These are phyloP conservation scores for Buteo buteo DNA, from an alignment of 2,113 vertebrate genomes.

Conservation along the genomic window DNA sequence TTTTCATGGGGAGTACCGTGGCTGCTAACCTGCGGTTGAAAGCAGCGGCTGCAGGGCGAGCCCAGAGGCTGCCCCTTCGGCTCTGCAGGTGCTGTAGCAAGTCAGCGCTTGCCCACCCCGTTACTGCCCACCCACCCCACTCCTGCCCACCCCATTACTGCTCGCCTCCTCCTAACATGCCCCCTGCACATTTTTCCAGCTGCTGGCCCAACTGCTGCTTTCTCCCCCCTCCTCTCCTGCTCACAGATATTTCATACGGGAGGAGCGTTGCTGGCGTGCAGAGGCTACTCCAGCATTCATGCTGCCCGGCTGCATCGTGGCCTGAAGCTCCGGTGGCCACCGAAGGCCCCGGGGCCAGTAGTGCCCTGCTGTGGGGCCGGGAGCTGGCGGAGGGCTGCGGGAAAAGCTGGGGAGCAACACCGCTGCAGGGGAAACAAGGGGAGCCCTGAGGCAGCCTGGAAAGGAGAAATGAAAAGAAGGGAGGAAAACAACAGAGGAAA, in stretches of 20 bases:
- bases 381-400: slow-evolving; percentile 51
- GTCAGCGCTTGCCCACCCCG: slow-evolving; percentile 12
- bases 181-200: slow-evolving; percentile 24
- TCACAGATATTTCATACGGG: neutral
- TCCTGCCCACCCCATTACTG: neutral
- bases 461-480: neutral
- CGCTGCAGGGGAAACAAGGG: neutral
- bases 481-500: neutral
- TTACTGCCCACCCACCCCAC: neutral
- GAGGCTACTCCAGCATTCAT: neutral
- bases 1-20: neutral
- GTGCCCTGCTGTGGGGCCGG: neutral
- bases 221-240: neutral
- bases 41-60: neutral
- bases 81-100: slow-evolving; percentile 17
- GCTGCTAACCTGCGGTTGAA: slow-evolving; percentile 26
- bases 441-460: neutral
- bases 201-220: slow-evolving; percentile 20
- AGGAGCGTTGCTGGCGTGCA: fast-evolving
- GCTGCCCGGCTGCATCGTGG: neutral
- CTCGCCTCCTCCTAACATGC: neutral
- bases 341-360: neutral
- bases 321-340: neutral
- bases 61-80: slow-evolving; percentile 22
- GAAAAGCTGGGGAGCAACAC: neutral